Evolutionary conservation across 2,113 vertebrate genomes (phyloP).

Genomic region (Poicephalus gulielmi): DNA sequence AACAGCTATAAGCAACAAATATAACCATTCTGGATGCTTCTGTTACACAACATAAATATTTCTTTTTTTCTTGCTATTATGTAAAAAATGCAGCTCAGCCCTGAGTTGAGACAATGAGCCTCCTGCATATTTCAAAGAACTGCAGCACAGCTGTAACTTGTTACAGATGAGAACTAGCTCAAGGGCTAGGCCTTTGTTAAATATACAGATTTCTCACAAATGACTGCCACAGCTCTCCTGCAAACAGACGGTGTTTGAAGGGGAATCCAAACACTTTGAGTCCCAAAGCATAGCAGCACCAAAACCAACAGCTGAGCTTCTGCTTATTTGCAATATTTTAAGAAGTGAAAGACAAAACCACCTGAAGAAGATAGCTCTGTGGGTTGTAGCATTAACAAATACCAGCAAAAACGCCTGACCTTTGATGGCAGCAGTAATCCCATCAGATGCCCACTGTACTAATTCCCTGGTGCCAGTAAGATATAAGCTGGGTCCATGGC

Average conservation of each 20-base stretch:
- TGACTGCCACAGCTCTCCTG: neutral
- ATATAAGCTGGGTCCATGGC: neutral
- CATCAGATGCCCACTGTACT: accelerated
- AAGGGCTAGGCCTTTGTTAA: neutral
- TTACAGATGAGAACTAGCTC: neutral
- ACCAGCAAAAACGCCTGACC: neutral
- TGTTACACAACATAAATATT: neutral
- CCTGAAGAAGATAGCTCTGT: neutral
- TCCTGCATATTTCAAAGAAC: neutral
- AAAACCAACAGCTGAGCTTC: neutral
- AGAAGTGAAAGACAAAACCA: neutral
- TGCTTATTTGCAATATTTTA: neutral
- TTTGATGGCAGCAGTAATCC: neutral
- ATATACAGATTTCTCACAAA: neutral
- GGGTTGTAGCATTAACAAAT: neutral
- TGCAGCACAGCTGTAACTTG: neutral
- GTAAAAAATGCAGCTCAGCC: conserved; percentile 1
- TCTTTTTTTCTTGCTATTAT: conserved; percentile 14
- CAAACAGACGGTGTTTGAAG: neutral
- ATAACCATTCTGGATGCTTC: neutral
- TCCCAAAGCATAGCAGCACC: neutral
- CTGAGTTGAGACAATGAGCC: neutral
- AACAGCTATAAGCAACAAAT: conserved; percentile 36
- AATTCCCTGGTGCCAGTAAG: neutral
- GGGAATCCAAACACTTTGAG: neutral